Conservation (phyloP, 2,888 invertebrate genomes). For the Calameuta filiformis region DNA sequence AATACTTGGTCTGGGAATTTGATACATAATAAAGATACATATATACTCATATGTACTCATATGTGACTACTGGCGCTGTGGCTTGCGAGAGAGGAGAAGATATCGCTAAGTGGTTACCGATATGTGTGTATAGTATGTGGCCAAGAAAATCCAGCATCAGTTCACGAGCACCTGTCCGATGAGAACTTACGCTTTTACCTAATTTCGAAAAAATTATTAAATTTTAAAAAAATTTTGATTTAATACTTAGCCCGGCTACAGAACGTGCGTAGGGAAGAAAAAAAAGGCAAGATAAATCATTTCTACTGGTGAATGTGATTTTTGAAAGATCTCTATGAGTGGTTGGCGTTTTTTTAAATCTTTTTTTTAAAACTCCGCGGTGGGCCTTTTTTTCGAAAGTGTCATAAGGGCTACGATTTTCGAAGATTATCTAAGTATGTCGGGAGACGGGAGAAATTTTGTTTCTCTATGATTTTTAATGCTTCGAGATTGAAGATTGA, state of each 20-base stretch:
- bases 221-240: not conserved
- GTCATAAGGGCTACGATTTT: not conserved
- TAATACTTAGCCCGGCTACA: too few species aligned
- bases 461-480: not conserved
- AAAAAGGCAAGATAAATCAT: not conserved
- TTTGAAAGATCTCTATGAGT: not conserved
- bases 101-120: conserved; percentile 59
- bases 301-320: not conserved
- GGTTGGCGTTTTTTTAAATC: too few species aligned
- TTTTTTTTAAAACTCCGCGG: too few species aligned
- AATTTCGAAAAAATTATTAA: not conserved
- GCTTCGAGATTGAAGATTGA: not conserved
- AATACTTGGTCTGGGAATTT: not conserved
- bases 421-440: not conserved
- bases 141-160: conserved; percentile 47
- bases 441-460: not conserved
- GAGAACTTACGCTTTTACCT: conserved; percentile 19
- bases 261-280: conserved; percentile 1
- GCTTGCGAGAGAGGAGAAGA: conserved; percentile 37
- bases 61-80: not conserved
- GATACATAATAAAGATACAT: not conserved
- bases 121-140: conserved; percentile 31
- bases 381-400: not conserved
- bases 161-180: conserved; percentile 49
- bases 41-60: not conserved